Evolutionary conservation across 1,140 invertebrate genomes (phyloP).

Genomic region (Holcopasites calliopsidis): DNA sequence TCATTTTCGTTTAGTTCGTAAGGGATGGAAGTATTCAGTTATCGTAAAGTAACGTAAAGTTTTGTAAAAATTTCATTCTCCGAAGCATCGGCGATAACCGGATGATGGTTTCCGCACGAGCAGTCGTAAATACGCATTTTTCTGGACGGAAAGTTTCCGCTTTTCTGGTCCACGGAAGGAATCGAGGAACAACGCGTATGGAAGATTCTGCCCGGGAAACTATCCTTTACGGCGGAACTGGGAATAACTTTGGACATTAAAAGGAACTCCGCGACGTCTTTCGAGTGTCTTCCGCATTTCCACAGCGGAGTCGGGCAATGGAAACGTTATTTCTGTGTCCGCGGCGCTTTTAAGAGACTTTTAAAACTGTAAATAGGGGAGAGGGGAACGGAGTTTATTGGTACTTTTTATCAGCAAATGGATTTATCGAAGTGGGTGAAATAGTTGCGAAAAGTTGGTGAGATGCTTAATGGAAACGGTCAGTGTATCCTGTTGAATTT

Average conservation of each 20-base stretch:
- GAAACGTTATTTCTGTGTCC: neutral
- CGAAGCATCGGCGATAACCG: neutral
- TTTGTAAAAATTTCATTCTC: neutral
- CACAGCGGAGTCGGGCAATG: neutral
- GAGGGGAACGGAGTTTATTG: neutral
- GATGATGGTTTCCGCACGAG: neutral
- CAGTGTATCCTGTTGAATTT: too few relatives aligned
- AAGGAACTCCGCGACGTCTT: constrained; percentile 14
- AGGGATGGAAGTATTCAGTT: too few relatives aligned
- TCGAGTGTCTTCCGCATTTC: neutral
- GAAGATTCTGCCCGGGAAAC: neutral
- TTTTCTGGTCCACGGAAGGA: neutral
- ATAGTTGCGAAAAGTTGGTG: too few relatives aligned
- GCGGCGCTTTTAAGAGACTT: constrained; percentile 5
- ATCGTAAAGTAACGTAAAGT: too few relatives aligned
- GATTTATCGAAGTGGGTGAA: too few relatives aligned
- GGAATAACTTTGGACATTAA: constrained; percentile 22
- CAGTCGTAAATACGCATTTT: constrained; percentile 10
- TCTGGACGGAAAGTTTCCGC: neutral
- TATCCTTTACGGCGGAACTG: neutral
- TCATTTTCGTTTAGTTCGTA: too few relatives aligned
- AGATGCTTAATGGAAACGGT: too few relatives aligned
- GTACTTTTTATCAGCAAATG: too few relatives aligned
- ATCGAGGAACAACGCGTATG: neutral
- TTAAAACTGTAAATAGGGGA: neutral